A percentile compares a stretch with the other conserved stretches of the same genome.
These are phyloP conservation scores for Mizuhopecten yessoensis DNA, from an alignment of 1,140 invertebrate genomes.

Conservation along the genomic window DNA sequence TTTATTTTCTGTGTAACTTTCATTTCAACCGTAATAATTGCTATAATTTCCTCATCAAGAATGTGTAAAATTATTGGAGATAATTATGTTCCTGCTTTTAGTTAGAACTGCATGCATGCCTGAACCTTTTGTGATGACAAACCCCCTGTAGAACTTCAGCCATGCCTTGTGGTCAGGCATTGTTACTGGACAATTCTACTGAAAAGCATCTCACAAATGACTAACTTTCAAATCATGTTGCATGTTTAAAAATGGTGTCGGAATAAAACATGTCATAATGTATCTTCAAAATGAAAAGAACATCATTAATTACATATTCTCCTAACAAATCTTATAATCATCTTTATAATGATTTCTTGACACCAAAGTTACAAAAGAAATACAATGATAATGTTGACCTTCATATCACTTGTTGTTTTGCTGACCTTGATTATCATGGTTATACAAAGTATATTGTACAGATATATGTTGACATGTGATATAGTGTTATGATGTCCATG, in stretches of 20 bases:
- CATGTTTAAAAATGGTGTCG: not conserved
- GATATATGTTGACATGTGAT: not conserved
- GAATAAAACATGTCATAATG: not conserved
- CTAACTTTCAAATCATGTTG: not conserved
- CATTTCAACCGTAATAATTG: slow-evolving; percentile 18
- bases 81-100: slow-evolving; percentile 29
- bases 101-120: not conserved
- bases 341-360: not conserved
- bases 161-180: not conserved
- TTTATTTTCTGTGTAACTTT: not conserved
- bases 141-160: not conserved
- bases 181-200: no score
- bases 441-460: not conserved
- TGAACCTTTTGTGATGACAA: not conserved
- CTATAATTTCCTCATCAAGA: slow-evolving; percentile 12
- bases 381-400: not conserved
- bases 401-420: not conserved
- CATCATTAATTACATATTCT: not conserved
- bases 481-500: no score
- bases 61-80: slow-evolving; percentile 17
- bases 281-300: not conserved
- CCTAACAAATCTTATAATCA: not conserved
- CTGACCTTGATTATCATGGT: not conserved
- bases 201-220: no score
- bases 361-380: not conserved